phyloP scores from a whole-genome alignment of 2,888 invertebrate genomes.

The Tethea ocularis region DNA sequence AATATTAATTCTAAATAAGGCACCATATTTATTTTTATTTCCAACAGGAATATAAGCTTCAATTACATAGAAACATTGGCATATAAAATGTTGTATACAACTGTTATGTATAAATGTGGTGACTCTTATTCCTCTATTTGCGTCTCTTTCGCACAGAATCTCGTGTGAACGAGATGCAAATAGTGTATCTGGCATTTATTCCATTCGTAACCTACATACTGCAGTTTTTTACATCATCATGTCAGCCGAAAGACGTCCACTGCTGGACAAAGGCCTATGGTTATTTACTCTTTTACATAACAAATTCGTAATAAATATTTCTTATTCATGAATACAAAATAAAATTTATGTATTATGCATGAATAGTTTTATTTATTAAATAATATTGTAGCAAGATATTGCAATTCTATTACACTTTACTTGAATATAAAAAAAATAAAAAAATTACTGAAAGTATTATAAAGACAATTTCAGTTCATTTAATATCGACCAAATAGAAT shows the following conservation, averaged over 20 bases:
- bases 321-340: constrained; percentile 9
- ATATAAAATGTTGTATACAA: no score
- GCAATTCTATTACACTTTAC: background rate
- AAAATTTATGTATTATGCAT: constrained; percentile 24
- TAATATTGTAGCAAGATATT: background rate
- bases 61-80: background rate
- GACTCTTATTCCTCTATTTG: background rate
- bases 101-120: no score
- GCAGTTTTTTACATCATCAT: no score
- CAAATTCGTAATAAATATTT: no score
- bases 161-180: background rate
- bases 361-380: background rate
- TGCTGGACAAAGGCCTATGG: no score
- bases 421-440: background rate
- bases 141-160: background rate
- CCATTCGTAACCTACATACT: background rate
- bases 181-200: background rate
- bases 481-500: no score
- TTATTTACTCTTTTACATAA: no score
- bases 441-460: background rate
- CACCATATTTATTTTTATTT: constrained; percentile 2
- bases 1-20: no score
- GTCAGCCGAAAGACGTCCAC: no score
- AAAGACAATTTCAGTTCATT: background rate
- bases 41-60: background rate